phyloP scores from a whole-genome alignment of 1,140 invertebrate species.

The Drosophila truncata region DNA sequence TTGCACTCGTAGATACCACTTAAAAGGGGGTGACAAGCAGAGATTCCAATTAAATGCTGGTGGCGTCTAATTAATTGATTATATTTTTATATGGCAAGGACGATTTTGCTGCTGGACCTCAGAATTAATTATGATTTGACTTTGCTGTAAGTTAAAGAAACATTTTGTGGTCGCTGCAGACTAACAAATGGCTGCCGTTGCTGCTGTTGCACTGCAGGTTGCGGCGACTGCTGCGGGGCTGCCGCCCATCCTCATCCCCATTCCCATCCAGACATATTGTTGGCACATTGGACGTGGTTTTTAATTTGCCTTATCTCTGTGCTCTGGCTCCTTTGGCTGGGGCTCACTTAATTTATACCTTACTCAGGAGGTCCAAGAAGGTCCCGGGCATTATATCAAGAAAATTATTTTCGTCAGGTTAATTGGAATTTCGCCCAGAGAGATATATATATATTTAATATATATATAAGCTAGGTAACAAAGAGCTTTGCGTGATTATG shows the following conservation, averaged over 20 bases:
- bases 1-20: neutral
- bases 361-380: constrained; percentile 10
- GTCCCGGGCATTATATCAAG: constrained; percentile 38
- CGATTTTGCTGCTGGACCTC: constrained; percentile 28
- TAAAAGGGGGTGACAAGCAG: neutral
- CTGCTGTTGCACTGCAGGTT: constrained; percentile 31
- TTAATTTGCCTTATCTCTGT: constrained; percentile 63
- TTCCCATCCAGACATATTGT: constrained; percentile 49
- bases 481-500: constrained; percentile 40
- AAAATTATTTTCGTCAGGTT: constrained; percentile 65
- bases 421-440: constrained; percentile 58
- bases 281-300: constrained; percentile 62
- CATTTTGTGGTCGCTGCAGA: constrained; percentile 52
- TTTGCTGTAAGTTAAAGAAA: constrained; percentile 51
- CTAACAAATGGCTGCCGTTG: constrained; percentile 55
- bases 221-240: constrained; percentile 1
- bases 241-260: neutral
- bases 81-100: constrained; percentile 52
- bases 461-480: constrained; percentile 13
- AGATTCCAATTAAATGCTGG: constrained; percentile 36
- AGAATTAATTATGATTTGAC: constrained; percentile 69
- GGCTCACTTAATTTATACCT: constrained; percentile 61
- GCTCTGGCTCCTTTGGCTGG: constrained; percentile 18
- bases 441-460: constrained; percentile 3
- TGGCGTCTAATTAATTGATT: constrained; percentile 50